phyloP scores from a whole-genome alignment of 2,888 invertebrate genomes.

The Metalampra italica region DNA sequence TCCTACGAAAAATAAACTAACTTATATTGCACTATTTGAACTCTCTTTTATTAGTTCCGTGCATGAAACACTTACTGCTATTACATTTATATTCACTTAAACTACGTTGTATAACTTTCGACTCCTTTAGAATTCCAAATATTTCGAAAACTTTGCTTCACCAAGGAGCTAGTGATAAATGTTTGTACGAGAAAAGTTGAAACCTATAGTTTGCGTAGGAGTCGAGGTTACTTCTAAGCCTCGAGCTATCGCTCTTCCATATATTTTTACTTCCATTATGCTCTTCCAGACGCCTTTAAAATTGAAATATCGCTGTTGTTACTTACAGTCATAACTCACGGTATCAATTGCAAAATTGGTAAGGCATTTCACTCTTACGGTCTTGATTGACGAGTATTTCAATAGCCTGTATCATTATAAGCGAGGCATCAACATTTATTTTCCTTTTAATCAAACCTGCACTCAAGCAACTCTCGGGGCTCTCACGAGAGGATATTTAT shows the following conservation, averaged over 20 bases:
- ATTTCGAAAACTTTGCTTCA: not conserved
- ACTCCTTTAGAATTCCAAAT: not conserved
- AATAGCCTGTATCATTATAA: slow-evolving; percentile 36
- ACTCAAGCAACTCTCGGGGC: slow-evolving; percentile 23
- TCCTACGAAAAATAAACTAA: too few species aligned
- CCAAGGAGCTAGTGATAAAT: slow-evolving; percentile 1
- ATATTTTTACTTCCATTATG: not conserved
- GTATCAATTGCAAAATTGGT: slow-evolving; percentile 12
- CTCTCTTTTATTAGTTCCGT: too few species aligned
- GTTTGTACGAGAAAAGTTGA: not conserved
- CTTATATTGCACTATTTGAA: too few species aligned
- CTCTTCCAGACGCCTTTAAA: not conserved
- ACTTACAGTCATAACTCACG: slow-evolving; percentile 9
- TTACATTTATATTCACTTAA: too few species aligned
- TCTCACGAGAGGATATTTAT: slow-evolving; percentile 54
- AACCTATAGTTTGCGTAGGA: not conserved
- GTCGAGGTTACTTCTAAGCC: not conserved
- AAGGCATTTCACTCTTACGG: slow-evolving; percentile 4
- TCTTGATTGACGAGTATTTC: slow-evolving; percentile 27
- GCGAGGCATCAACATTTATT: slow-evolving; percentile 35
- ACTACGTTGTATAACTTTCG: not conserved
- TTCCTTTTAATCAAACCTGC: slow-evolving; percentile 39
- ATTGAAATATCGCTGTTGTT: slow-evolving; percentile 12
- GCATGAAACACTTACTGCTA: too few species aligned
- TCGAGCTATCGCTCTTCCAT: slow-evolving; percentile 2